phyloP scores from a whole-genome alignment of 2,113 vertebrate species.

The Rhombomys opimus region DNA sequence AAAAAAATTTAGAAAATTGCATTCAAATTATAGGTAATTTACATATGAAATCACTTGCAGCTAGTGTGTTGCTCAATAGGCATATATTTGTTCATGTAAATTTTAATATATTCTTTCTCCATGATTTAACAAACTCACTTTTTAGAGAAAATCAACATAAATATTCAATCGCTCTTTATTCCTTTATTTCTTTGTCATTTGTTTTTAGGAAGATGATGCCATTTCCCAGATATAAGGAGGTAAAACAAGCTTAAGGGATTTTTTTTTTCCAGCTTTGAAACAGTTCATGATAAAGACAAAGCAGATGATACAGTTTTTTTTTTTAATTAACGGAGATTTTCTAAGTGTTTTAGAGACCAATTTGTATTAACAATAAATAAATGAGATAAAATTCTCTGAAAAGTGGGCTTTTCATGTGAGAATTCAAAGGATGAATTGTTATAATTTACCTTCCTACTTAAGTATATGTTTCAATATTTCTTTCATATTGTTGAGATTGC shows the following conservation, averaged over 20 bases:
- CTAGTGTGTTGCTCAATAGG: slow-evolving; percentile 78
- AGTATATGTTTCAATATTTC: slow-evolving; percentile 32
- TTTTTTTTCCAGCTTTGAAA: slow-evolving; percentile 32
- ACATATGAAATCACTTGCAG: slow-evolving; percentile 77
- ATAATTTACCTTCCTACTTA: slow-evolving; percentile 60
- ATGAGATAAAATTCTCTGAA: slow-evolving; percentile 38
- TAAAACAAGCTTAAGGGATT: slow-evolving; percentile 22
- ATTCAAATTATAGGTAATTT: slow-evolving; percentile 81
- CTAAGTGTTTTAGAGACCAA: slow-evolving; percentile 55
- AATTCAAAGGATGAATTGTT: slow-evolving; percentile 58
- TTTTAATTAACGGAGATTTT: slow-evolving; percentile 47
- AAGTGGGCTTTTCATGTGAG: slow-evolving; percentile 46
- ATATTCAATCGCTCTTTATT: background rate
- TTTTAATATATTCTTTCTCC: slow-evolving; percentile 64
- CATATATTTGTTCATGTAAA: slow-evolving; percentile 67
- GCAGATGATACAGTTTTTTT: slow-evolving; percentile 24
- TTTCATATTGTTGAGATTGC: slow-evolving; percentile 43
- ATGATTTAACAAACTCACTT: slow-evolving; percentile 62
- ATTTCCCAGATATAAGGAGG: background rate
- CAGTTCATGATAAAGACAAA: slow-evolving; percentile 55
- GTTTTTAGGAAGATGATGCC: background rate
- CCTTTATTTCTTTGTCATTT: background rate
- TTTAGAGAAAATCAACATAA: slow-evolving; percentile 53
- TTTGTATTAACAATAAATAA: slow-evolving; percentile 64
- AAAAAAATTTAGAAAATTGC: slow-evolving; percentile 80